Base-by-base conservation (phyloP, 2,888 invertebrate species). In the Chorisops tibialis region DNA sequence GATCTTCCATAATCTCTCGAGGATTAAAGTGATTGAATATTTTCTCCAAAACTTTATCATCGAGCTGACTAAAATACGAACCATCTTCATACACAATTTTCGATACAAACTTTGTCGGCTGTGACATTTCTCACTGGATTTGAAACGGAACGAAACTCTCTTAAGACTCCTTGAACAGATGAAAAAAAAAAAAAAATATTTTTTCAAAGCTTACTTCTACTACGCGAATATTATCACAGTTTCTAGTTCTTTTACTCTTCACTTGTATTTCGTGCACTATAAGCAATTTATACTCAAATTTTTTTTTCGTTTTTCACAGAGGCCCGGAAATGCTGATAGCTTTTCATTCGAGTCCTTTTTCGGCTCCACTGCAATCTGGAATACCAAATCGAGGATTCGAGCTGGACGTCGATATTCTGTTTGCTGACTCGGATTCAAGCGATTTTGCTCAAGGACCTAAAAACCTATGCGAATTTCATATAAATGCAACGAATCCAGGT, bases 251-350 rank as follows among this genome's bases (percentile, higher is more conserved):
- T 16, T 41, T 12, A 41, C 2, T 1, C 14, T 41, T 41, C n/a
- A 41, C 18, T 6, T 41, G n/a, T 41, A 41, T 12, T 41, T 41
- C 6, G 14, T 9, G 41, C 18, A 16, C n/a, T n/a, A 12, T 16
- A 41, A 41, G n/a, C 41, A 41, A 9, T 41, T 41, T 41, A 12
- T 6, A 41, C 12, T 41, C 12, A 37, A 41, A 41, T 47, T 47
- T 47, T 7, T 56, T 43, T 58, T 50, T 16, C n/a, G 54, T 56
- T 51, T 41, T 45, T 69, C 69, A n/a, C 68, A 80, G 87, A 43
- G 91, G 92, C 1, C 86, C 91, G 5, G 88, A 88, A 72, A 91
- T 94, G 89, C 81, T 93, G 54, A 89, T 94, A 6, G 91, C 92
- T 58, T 93, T 94, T 75, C 89, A 89, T 75, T 92, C 93, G 19